phyloP scores from a whole-genome alignment of 2,888 invertebrate genomes.

The Galerucella pusilla region DNA sequence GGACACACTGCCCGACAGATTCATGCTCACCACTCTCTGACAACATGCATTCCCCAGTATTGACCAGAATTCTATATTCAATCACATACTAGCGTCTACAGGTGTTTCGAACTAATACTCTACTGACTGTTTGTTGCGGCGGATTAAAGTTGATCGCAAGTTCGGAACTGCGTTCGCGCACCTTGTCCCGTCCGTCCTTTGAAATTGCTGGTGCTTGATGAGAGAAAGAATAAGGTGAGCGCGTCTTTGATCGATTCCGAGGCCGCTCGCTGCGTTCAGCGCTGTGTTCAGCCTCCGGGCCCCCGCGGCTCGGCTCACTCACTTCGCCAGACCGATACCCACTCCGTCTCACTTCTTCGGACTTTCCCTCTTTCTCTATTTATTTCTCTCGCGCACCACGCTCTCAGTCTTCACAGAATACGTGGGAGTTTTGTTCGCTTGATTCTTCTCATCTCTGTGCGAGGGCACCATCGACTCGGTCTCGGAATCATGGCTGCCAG shows the following conservation, averaged over 20 bases:
- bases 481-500: conserved; percentile 63
- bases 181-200: conserved; percentile 44
- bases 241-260: conserved; percentile 55
- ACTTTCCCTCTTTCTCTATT: conserved; percentile 54
- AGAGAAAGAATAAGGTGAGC: conserved; percentile 52
- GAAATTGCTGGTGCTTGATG: conserved; percentile 41
- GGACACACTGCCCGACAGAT: conserved; percentile 58
- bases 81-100: conserved; percentile 67
- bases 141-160: conserved; percentile 61
- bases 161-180: conserved; percentile 50
- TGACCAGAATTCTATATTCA: conserved; percentile 58
- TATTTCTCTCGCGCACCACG: conserved; percentile 43
- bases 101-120: conserved; percentile 67
- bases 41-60: conserved; percentile 58
- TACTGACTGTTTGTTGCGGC: conserved; percentile 65
- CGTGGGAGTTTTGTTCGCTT: conserved; percentile 56
- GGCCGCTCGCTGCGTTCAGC: conserved; percentile 61
- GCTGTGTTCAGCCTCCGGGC: conserved; percentile 74
- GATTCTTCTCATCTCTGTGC: conserved; percentile 56
- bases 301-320: conserved; percentile 67
- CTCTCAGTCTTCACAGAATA: conserved; percentile 39
- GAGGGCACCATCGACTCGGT: conserved; percentile 58
- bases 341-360: conserved; percentile 26
- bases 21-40: conserved; percentile 58
- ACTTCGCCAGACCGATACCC: conserved; percentile 67